These are phyloP conservation scores for Dastarcus helophoroides DNA, from an alignment of 2,888 invertebrate species.

Conservation along the genomic window DNA sequence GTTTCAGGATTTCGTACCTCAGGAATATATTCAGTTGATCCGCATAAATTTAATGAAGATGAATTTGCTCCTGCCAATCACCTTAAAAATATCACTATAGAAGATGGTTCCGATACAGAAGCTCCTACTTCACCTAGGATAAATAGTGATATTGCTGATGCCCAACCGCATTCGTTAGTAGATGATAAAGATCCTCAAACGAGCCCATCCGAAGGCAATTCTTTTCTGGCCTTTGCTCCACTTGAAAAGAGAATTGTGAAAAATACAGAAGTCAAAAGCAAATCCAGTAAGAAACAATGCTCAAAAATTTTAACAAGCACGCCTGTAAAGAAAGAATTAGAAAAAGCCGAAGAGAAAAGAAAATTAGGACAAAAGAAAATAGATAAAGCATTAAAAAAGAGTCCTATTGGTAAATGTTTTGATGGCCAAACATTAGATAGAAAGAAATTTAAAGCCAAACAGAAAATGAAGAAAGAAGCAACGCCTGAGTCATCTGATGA, in stretches of 20 bases:
- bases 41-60: conserved; percentile 13
- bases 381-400: conserved; percentile 1
- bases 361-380: no score
- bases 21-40: conserved; percentile 7
- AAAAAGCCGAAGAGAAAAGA: conserved; percentile 7
- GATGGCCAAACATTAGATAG: not conserved
- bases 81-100: conserved; percentile 1
- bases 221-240: conserved; percentile 7
- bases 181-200: conserved; percentile 3
- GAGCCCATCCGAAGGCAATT: conserved; percentile 4
- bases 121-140: conserved; percentile 3
- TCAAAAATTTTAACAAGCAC: no score
- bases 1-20: conserved; percentile 13
- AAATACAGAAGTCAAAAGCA: no score
- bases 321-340: no score
- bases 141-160: conserved; percentile 2
- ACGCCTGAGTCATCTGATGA: conserved; percentile 4
- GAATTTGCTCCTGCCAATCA: conserved; percentile 14
- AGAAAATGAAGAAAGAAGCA: conserved; percentile 4
- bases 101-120: not conserved
- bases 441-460: conserved; percentile 4
- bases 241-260: no score
- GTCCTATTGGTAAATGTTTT: not conserved
- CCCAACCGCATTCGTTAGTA: conserved; percentile 2
- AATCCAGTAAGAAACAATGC: no score